These are phyloP conservation scores for Ramphastos sulfuratus DNA, from an alignment of 2,113 vertebrate species.

Conservation along the genomic window DNA sequence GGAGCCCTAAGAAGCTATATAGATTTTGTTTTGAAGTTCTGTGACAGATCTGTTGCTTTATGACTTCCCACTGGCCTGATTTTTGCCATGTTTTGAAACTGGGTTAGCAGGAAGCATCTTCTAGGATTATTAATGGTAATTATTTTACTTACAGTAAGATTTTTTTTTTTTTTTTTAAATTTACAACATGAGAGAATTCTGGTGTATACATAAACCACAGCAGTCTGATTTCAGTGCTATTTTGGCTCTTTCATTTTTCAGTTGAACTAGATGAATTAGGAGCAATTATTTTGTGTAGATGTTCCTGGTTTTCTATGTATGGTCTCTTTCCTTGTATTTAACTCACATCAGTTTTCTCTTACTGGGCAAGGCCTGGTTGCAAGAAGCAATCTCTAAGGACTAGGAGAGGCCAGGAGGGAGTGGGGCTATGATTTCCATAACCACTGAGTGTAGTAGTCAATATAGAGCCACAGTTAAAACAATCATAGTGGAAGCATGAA, in stretches of 20 bases:
- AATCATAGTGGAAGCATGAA: not conserved
- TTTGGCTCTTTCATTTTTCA: not conserved
- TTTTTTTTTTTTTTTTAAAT: not conserved
- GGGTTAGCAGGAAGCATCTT: not conserved
- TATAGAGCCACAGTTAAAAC: not conserved
- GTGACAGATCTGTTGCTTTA: constrained; percentile 1
- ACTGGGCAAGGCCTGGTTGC: not conserved
- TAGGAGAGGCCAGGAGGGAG: not conserved
- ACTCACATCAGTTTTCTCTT: not conserved
- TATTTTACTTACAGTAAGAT: constrained; percentile 24
- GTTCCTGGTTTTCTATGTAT: not conserved
- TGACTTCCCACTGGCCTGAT: not conserved
- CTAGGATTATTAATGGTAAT: constrained; percentile 30
- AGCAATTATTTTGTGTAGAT: not conserved
- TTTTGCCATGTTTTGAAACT: constrained; percentile 26
- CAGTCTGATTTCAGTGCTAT: not conserved
- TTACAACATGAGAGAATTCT: not conserved
- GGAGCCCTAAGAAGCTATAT: not conserved
- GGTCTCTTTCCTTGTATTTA: not conserved
- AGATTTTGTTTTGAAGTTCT: not conserved
- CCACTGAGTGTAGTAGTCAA: not conserved
- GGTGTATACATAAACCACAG: not conserved
- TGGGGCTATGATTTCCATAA: not conserved
- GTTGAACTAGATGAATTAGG: not conserved
- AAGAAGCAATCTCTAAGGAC: not conserved